Evolutionary conservation across 2,797 vertebrate genomes (phyloP).

Genomic region (Cynopterus sphinx): DNA sequence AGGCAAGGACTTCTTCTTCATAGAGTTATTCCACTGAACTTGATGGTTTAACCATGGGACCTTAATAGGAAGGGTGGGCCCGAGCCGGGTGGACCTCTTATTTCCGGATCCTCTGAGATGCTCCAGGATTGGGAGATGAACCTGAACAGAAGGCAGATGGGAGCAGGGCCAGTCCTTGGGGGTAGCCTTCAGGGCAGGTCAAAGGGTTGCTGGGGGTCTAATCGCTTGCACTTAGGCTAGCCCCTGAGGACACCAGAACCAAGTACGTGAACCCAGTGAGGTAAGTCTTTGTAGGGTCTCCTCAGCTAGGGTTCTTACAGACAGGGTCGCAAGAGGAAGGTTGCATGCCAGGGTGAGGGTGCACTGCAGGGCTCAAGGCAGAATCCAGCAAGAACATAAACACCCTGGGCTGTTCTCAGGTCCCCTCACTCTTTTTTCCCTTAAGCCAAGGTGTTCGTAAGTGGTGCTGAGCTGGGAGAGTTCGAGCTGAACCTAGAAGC

Average conservation of each 20-base stretch:
- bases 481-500: neutral
- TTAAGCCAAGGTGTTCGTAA: neutral
- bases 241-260: neutral
- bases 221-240: neutral
- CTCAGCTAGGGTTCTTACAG: neutral
- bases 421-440: neutral
- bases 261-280: neutral
- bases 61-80: neutral
- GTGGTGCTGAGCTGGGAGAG: neutral
- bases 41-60: neutral
- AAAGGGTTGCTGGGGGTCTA: neutral
- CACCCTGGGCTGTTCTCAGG: neutral
- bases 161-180: neutral
- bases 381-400: neutral
- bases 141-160: neutral
- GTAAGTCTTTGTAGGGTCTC: neutral
- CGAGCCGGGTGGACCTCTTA: neutral
- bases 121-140: neutral
- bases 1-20: accelerated
- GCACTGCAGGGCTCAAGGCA: neutral
- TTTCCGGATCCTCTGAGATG: neutral
- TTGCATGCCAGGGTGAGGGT: neutral
- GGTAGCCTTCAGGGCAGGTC: neutral
- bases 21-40: neutral
- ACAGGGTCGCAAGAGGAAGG: neutral